These are phyloP conservation scores for Rhagonycha fulva DNA, from an alignment of 2,888 invertebrate species.

Conservation along the genomic window DNA sequence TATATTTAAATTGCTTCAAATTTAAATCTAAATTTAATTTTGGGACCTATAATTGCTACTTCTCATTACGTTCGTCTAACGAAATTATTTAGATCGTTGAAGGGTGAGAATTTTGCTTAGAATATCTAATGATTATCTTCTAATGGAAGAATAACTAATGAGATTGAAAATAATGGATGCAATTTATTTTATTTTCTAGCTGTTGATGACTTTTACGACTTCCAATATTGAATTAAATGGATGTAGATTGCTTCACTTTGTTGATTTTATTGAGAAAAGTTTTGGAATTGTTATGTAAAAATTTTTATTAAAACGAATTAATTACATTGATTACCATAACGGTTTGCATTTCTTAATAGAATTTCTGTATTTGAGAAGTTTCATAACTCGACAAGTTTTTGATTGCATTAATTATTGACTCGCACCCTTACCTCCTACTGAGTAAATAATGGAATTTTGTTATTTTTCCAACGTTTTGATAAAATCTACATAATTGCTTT, in stretches of 20 bases:
- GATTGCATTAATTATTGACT: neutral
- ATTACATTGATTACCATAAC: neutral
- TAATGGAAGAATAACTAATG: neutral
- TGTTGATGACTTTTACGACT: neutral
- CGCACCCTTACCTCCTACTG: neutral
- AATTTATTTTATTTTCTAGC: neutral
- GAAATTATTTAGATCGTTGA: neutral
- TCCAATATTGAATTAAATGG: neutral
- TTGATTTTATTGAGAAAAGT: neutral
- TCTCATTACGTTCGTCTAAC: neutral
- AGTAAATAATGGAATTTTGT: neutral
- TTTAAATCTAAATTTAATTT: neutral
- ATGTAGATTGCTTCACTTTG: neutral
- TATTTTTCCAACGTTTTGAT: neutral
- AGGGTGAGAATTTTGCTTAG: neutral
- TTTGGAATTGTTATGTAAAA: neutral
- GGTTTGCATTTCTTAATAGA: neutral
- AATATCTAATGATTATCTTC: neutral
- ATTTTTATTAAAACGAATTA: neutral
- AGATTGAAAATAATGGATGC: neutral
- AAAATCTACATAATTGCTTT: neutral
- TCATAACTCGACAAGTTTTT: neutral
- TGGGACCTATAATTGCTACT: neutral
- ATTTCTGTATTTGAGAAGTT: neutral
- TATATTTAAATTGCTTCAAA: neutral